Evolutionary conservation across 2,113 vertebrate species (phyloP).

Genomic region (Varanus salvator): DNA sequence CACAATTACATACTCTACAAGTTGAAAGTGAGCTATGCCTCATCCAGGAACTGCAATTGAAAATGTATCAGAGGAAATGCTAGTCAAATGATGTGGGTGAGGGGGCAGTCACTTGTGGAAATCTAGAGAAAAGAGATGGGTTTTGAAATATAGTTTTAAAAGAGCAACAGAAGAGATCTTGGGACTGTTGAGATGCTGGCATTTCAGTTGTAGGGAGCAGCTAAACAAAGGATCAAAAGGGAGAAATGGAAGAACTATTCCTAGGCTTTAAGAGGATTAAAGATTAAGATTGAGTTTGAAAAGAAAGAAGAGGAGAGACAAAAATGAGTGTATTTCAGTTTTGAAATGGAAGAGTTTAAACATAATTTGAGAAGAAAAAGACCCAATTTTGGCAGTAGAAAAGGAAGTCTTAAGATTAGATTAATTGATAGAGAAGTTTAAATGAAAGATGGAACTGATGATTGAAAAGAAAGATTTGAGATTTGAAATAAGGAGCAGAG

Average conservation of each 20-base stretch:
- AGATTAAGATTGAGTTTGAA: neutral
- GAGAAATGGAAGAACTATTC: no score
- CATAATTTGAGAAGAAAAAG: neutral
- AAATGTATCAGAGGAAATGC: neutral
- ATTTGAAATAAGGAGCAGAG: neutral
- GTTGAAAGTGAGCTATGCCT: neutral
- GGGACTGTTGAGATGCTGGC: neutral
- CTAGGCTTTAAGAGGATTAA: neutral
- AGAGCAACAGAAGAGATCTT: neutral
- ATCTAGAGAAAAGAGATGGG: neutral
- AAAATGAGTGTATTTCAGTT: neutral
- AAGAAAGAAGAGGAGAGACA: neutral
- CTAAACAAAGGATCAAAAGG: neutral
- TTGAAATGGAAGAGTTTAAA: neutral
- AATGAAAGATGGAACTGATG: neutral
- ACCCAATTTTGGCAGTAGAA: neutral
- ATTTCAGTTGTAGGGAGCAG: neutral
- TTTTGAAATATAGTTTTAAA: neutral
- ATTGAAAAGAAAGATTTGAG: neutral
- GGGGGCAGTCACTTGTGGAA: neutral
- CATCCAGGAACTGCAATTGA: neutral
- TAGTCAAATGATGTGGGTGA: neutral
- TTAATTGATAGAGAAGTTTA: neutral
- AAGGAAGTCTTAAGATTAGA: neutral
- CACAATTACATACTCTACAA: neutral